These are phyloP conservation scores for Hipparchia semele DNA, from an alignment of 2,888 invertebrate genomes.

Conservation along the genomic window DNA sequence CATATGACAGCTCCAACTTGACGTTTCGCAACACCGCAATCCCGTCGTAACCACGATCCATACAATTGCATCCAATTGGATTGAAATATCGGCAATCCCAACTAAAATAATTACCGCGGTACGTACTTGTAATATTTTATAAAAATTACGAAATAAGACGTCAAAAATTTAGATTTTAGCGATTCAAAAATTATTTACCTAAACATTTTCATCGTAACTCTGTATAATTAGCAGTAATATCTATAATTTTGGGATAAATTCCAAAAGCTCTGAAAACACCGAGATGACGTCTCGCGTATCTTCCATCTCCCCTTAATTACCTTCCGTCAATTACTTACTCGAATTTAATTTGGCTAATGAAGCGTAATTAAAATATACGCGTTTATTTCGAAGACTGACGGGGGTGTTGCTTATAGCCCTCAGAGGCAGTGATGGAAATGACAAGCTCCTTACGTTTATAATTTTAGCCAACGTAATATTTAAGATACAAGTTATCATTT, in stretches of 20 bases:
- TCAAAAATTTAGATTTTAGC: too few relatives aligned
- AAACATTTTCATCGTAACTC: conserved; percentile 41
- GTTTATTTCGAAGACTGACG: conserved; percentile 69
- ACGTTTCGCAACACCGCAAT: too few relatives aligned
- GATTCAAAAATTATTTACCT: too few relatives aligned
- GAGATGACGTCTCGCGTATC: conserved; percentile 57
- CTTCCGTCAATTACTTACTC: conserved; percentile 76
- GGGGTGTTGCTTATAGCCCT: conserved; percentile 27
- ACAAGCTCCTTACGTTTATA: conserved; percentile 21
- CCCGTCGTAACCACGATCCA: too few relatives aligned
- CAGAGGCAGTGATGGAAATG: conserved; percentile 31
- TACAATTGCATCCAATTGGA: too few relatives aligned
- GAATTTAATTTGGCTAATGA: conserved; percentile 83
- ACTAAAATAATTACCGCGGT: too few relatives aligned
- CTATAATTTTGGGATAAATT: conserved; percentile 45
- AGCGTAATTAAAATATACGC: conserved; percentile 81
- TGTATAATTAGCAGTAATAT: conserved; percentile 49
- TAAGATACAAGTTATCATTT: conserved; percentile 1
- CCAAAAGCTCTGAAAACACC: conserved; percentile 55
- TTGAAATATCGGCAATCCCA: too few relatives aligned
- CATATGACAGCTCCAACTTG: too few relatives aligned
- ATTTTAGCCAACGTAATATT: conserved; percentile 44
- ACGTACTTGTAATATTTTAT: too few relatives aligned
- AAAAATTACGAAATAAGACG: too few relatives aligned
- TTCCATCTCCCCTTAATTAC: conserved; percentile 67